phyloP scores from a whole-genome alignment of 2,797 vertebrate species.

The Leptodactylus fallax region DNA sequence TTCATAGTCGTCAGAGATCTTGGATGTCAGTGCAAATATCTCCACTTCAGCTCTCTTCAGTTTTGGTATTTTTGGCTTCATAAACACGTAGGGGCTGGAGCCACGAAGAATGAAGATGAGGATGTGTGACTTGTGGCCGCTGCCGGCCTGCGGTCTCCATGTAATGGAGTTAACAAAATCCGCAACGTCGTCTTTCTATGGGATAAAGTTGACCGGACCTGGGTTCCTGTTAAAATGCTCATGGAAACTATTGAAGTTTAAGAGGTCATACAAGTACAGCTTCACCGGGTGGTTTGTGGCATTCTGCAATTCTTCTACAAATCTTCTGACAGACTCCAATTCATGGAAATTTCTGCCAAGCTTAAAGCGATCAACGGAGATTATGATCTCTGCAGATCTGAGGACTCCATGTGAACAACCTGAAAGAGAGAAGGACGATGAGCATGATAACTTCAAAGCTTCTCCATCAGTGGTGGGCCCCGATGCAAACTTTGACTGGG shows the following conservation, averaged over 20 bases:
- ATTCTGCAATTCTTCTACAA: not conserved
- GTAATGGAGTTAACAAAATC: conserved; percentile 2
- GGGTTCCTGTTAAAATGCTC: not conserved
- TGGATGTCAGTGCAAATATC: not conserved
- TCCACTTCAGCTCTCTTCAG: conserved; percentile 19
- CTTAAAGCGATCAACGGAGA: not conserved
- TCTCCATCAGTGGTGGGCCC: not conserved
- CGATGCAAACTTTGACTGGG: no score
- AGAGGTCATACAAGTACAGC: not conserved
- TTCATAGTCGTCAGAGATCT: not conserved
- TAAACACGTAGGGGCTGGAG: not conserved
- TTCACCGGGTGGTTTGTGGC: not conserved
- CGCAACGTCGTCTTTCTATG: not conserved
- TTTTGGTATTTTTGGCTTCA: conserved; percentile 14
- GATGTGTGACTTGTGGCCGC: not conserved
- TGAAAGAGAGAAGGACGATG: not conserved
- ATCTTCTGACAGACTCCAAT: not conserved
- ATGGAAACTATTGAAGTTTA: not conserved
- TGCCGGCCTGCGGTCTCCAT: not conserved
- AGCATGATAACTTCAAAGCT: not conserved
- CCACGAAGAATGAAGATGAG: not conserved
- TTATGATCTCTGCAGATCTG: not conserved
- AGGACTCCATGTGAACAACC: conserved; percentile 8
- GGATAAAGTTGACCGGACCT: not conserved
- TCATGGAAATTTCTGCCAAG: not conserved